Evolutionary conservation across 2,113 vertebrate species (phyloP).

Genomic region (Urocitellus parryii): DNA sequence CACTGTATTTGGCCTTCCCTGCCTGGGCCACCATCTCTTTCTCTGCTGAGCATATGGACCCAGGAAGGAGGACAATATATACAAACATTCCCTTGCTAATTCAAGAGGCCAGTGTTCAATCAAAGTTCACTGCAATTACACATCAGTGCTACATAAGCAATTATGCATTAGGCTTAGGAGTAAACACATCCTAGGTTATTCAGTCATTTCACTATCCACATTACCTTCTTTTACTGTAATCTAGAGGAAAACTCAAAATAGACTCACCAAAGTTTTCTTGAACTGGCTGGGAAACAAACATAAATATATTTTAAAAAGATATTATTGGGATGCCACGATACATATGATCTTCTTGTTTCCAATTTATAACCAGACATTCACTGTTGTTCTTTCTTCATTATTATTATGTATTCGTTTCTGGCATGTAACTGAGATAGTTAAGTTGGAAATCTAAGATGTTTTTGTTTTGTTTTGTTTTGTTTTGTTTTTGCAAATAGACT

Average conservation of each 20-base stretch:
- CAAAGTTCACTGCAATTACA: constrained; percentile 27
- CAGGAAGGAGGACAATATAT: not conserved
- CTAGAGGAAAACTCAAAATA: constrained; percentile 78
- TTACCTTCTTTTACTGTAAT: not conserved
- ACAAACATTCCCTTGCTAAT: not conserved
- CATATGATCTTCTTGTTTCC: constrained; percentile 36
- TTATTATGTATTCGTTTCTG: constrained; percentile 7
- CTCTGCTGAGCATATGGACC: not conserved
- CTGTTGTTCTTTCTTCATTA: not conserved
- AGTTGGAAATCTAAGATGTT: not conserved
- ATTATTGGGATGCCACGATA: constrained; percentile 78
- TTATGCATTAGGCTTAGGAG: not conserved
- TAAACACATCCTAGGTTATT: not conserved
- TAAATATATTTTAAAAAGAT: constrained; percentile 59
- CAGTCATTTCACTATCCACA: not conserved
- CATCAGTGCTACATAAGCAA: not conserved
- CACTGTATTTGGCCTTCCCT: not conserved
- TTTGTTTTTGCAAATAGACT: not conserved
- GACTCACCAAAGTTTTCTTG: constrained; percentile 87
- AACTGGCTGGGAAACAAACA: constrained; percentile 84
- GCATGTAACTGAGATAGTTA: not conserved
- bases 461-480: too few species aligned
- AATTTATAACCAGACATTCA: constrained; percentile 18
- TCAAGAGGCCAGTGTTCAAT: not conserved
- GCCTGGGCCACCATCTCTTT: not conserved